Evolutionary conservation across 2,797 vertebrate genomes (phyloP), one percentile per base, ranked within the genome.

Genomic region (Simalia tracyae): DNA sequence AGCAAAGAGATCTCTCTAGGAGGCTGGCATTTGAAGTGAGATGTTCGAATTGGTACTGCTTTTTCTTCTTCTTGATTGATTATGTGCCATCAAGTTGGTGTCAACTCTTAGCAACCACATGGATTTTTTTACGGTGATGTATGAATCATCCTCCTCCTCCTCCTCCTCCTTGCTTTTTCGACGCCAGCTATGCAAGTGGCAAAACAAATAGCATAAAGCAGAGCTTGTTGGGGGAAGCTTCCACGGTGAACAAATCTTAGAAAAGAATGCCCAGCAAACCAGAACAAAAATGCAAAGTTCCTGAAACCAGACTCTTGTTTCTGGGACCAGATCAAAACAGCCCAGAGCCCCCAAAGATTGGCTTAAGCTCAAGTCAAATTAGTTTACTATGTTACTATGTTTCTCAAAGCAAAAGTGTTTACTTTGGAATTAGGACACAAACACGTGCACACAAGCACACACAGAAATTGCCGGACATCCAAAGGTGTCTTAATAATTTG

Each of bases 241-340:
- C 87, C 90, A 31, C 54, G 90, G 92, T 95, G 93, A 96, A 93
- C 95, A 94, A 96, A 96, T 95, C 95, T 92, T 95, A 95, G 95
- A 87, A 94, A 95, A 96, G 90, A 86, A 0, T 68, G 28, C 10
- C 14, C 22, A 72, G 84, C n/a, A 54, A 86, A 97, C 92, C 94
- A 96, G 97, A 97, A 96, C 94, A 95, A 96, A 97, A 96, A 46
- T 91, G 19, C 72, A 24, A 96, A 22, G 0, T 93, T 96, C 94
- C 96, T 94, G 95, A 96, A 97, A 96, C 94, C 96, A 97, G 96
- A 95, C 96, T 96, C 96, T 94, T 91, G 93, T 96, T 95, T 92
- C 93, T 96, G 97, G 97, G 96, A 96, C 92, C 94, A 92, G 95
- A 97, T 97, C 94, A 96, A 97, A 97, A 96, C 93, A 93, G 92